Conservation (phyloP, 2,888 invertebrate species). For the Tiliacea citrago region DNA sequence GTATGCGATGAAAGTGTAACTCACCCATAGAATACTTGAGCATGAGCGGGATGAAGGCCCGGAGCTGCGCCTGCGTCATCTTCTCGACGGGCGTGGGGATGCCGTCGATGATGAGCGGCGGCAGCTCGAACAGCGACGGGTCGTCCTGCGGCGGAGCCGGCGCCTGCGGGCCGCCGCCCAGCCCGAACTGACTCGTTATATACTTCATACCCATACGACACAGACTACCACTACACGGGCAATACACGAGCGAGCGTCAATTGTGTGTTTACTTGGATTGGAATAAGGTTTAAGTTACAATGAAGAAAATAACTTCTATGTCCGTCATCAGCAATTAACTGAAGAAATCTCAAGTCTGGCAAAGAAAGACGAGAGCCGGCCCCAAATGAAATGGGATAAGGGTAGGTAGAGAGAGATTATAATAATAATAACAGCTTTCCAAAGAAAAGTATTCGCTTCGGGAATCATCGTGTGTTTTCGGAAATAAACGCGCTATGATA, state of each 20-base stretch:
- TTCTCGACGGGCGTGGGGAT: slow-evolving; percentile 99
- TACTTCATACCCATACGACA: slow-evolving; percentile 33
- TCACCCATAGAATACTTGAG: slow-evolving; percentile 98
- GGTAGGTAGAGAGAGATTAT: background rate
- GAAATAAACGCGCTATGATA: background rate
- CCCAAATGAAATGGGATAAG: background rate
- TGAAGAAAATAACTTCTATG: background rate
- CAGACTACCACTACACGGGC: slow-evolving; percentile 11
- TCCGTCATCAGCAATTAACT: background rate
- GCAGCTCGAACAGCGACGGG: slow-evolving; percentile 98
- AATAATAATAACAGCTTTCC: background rate
- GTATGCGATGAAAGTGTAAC: slow-evolving; percentile 42
- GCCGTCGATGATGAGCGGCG: slow-evolving; percentile 98
- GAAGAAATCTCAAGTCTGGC: background rate
- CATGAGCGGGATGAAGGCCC: slow-evolving; percentile 99
- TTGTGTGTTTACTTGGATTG: background rate
- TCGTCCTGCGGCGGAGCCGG: slow-evolving; percentile 94
- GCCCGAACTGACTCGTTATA: slow-evolving; percentile 86
- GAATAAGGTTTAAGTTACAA: background rate
- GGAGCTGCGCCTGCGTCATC: slow-evolving; percentile 99
- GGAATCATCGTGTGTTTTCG: background rate
- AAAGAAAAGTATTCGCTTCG: slow-evolving; percentile 1
- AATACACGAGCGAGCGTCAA: background rate
- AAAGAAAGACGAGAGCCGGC: background rate
- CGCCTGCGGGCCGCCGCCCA: slow-evolving; percentile 87